phyloP scores from a whole-genome alignment of 2,888 invertebrate species.

The Scaptomyza caliginosa region DNA sequence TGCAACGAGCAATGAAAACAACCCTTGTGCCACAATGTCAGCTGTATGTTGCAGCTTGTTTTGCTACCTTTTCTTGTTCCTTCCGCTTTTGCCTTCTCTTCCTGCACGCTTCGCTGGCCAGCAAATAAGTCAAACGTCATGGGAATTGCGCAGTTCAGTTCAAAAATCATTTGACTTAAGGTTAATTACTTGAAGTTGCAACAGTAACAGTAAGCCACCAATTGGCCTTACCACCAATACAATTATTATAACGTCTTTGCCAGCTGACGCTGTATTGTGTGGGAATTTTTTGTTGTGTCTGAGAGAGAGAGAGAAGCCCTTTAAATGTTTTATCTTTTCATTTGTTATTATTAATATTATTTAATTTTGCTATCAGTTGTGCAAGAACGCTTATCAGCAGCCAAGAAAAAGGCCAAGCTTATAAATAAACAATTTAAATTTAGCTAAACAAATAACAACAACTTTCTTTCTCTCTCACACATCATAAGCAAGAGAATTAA shows the following conservation, averaged over 20 bases:
- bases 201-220: conserved; percentile 55
- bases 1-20: conserved; percentile 53
- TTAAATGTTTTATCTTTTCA: conserved; percentile 31
- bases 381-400: conserved; percentile 35
- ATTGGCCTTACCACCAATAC: conserved; percentile 56
- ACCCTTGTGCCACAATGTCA: conserved; percentile 50
- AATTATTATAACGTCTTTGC: conserved; percentile 55
- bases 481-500: conserved; percentile 10
- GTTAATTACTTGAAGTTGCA: conserved; percentile 1
- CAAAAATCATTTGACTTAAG: conserved; percentile 28
- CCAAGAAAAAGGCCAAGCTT: conserved; percentile 30
- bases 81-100: background rate
- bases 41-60: conserved; percentile 4
- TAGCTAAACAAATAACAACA: conserved; percentile 39
- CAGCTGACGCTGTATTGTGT: conserved; percentile 57
- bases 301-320: conserved; percentile 34
- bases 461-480: conserved; percentile 30
- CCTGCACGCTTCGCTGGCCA: conserved; percentile 25
- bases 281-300: conserved; percentile 45
- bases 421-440: conserved; percentile 57
- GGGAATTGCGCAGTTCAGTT: conserved; percentile 55
- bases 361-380: background rate
- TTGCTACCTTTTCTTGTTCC: conserved; percentile 1
- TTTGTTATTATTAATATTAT: too few species aligned
- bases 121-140: conserved; percentile 43